Evolutionary conservation across 2,888 invertebrate genomes (phyloP).

Genomic region (Drosophila birchii): DNA sequence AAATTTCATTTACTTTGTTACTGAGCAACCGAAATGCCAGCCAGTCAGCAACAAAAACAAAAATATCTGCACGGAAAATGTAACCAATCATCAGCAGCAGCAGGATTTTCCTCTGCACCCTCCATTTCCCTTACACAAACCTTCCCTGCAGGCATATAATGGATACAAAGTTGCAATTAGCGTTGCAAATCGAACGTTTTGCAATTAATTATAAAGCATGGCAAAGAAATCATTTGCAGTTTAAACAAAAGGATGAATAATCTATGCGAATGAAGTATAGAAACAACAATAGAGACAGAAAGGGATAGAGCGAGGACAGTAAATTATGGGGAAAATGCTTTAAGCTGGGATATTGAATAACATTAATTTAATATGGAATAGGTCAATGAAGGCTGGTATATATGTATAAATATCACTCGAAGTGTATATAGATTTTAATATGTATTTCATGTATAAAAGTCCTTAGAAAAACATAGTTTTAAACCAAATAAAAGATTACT

Average conservation of each 20-base stretch:
- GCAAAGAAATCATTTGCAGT: constrained; percentile 45
- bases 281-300: constrained; percentile 19
- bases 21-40: constrained; percentile 24
- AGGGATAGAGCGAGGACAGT: neutral
- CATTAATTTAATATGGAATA: constrained; percentile 2
- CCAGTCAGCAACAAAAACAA: constrained; percentile 25
- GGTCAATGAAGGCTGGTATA: neutral
- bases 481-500: neutral
- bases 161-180: constrained; percentile 70
- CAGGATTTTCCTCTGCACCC: neutral
- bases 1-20: constrained; percentile 57
- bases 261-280: constrained; percentile 11
- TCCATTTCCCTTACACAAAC: neutral
- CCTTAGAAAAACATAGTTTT: no score
- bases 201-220: constrained; percentile 68
- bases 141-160: constrained; percentile 45
- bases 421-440: neutral
- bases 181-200: constrained; percentile 62
- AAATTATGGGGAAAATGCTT: constrained; percentile 12
- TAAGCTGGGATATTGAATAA: constrained; percentile 17
- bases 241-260: constrained; percentile 47
- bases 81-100: constrained; percentile 28
- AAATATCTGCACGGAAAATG: constrained; percentile 31
- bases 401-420: rapidly evolving
- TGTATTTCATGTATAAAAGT: neutral